phyloP scores from a whole-genome alignment of 2,888 invertebrate genomes.

The Arrhopalites spinosus region DNA sequence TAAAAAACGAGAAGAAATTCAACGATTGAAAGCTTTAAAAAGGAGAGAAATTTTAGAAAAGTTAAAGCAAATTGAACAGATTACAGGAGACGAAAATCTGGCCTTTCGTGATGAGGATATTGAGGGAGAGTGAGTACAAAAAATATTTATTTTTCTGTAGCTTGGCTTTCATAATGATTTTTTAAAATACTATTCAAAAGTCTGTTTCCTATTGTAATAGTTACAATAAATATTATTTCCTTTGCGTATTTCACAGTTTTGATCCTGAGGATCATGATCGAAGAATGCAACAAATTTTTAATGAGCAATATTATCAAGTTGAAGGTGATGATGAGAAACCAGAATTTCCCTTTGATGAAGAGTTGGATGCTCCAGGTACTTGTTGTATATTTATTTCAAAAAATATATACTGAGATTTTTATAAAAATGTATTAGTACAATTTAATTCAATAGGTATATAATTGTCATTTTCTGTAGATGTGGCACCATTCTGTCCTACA shows the following conservation, averaged over 20 bases:
- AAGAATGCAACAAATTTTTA: constrained; percentile 83
- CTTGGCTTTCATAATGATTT: no score
- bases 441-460: background rate
- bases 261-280: constrained; percentile 86
- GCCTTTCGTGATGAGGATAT: constrained; percentile 74
- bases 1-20: constrained; percentile 83
- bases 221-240: no score
- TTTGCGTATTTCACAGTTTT: no score
- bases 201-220: no score
- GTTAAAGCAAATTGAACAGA: constrained; percentile 80
- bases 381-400: no score
- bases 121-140: no score
- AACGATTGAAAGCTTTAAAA: constrained; percentile 82
- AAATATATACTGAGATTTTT: background rate
- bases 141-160: no score
- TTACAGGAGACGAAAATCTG: constrained; percentile 80
- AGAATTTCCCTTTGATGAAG: constrained; percentile 79
- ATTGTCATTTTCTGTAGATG: constrained; percentile 24
- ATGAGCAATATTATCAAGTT: constrained; percentile 82
- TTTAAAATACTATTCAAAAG: no score
- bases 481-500: constrained; percentile 30
- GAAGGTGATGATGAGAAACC: constrained; percentile 77
- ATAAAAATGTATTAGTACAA: background rate
- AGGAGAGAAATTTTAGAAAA: constrained; percentile 88
- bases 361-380: constrained; percentile 60